Base-by-base conservation (phyloP, 1,140 invertebrate species). In the Drosophila sp. region DNA sequence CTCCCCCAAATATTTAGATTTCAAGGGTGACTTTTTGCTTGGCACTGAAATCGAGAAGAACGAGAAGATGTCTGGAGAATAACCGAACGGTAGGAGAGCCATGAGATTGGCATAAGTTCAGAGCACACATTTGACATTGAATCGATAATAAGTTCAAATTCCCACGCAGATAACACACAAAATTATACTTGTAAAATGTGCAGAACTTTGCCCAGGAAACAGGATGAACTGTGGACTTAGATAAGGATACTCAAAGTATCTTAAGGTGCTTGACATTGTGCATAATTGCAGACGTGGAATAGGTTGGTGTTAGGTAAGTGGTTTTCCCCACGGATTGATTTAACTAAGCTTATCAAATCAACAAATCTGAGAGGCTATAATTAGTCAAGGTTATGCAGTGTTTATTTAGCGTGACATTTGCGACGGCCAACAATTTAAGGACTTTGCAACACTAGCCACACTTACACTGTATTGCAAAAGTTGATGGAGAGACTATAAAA, bases 121-220 rank as follows among this genome's bases (percentile, higher is more conserved):
- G 64, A 64, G 63, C 63, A 87, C 81, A 79, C 62, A 87, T 79
- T 89, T 89, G 83, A 89, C 83, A 82, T 80, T 76, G 72, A 87
- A 87, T 87, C 83, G 76, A 87, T 87, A 87, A 89, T 72, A 79
- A 82, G 72, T 83, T 89, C 58, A 80, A 58, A 71, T 81, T 75
- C 69, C 69, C 57, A 43, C 50, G 2, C 8, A 16, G 9, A 43
- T 4, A 7, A 3, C 11, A 16, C 5, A 9, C 16, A 83, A 67
- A 77, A 84, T 58, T 64, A 70, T 67, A 57, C 53, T 65, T 66
- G 65, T 25, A 32, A 63, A 72, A 25, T 73, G 61, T 64, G 38
- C 36, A 38, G 6, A 80, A 45, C 51, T 76, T 53, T 62, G 46
- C 14, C 40, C 13, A 14, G 14, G 11, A 18, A 36, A 6, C 34